Evolutionary conservation across 2,797 vertebrate genomes (phyloP).

Genomic region (Mus caroli): DNA sequence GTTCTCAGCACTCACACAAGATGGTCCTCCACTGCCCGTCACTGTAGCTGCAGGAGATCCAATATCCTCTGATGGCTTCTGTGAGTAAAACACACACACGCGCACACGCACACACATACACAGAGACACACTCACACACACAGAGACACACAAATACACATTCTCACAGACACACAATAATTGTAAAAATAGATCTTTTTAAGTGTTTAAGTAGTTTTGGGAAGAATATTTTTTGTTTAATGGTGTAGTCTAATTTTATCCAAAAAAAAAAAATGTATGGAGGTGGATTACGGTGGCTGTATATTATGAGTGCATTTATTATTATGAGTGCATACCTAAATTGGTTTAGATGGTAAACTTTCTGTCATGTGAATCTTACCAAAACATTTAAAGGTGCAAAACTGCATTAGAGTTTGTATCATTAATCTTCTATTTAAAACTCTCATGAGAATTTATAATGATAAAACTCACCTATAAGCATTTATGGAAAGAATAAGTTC

Average conservation of each 20-base stretch:
- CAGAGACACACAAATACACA: background rate
- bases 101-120: background rate
- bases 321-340: background rate
- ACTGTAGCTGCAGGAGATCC: background rate
- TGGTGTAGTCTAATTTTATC: background rate
- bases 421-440: slow-evolving; percentile 35
- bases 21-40: background rate
- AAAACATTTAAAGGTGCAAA: background rate
- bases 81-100: background rate
- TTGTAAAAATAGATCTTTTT: background rate
- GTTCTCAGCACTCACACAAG: background rate
- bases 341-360: background rate
- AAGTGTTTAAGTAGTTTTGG: background rate
- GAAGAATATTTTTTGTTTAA: background rate
- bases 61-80: background rate
- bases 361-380: background rate
- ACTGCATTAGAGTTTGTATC: background rate
- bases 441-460: slow-evolving; percentile 11
- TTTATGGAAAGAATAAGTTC: slow-evolving; percentile 42
- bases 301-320: background rate
- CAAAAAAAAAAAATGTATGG: background rate
- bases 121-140: background rate
- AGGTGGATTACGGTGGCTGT: background rate
- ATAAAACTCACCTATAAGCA: slow-evolving; percentile 32
- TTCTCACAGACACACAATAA: too few relatives aligned